Percentiles rank a stretch among this genome's conserved stretches.
Evolutionary conservation across 1,140 invertebrate genomes (phyloP).

Genomic region (Scaptomyza montana): DNA sequence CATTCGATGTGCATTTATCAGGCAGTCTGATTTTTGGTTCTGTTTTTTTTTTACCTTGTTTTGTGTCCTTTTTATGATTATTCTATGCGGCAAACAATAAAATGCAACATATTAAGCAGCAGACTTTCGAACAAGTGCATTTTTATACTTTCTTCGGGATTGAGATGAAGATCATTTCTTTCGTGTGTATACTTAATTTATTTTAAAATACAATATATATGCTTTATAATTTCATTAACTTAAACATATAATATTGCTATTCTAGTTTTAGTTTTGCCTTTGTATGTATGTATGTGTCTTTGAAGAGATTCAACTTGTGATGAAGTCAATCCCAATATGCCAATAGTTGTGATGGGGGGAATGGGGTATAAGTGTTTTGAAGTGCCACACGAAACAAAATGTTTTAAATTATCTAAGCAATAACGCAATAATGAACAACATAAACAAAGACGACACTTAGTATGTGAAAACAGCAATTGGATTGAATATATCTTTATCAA

Average conservation of each 20-base stretch:
- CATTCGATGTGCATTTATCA: constrained; percentile 2
- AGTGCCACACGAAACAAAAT: constrained; percentile 34
- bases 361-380: constrained; percentile 14
- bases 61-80: constrained; percentile 1
- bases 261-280: constrained; percentile 72
- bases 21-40: neutral
- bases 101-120: constrained; percentile 11
- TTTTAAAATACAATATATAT: constrained; percentile 54
- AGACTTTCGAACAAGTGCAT: neutral
- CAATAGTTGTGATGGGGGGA: constrained; percentile 12
- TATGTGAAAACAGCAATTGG: constrained; percentile 44
- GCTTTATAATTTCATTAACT: constrained; percentile 67
- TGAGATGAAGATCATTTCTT: neutral
- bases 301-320: constrained; percentile 56
- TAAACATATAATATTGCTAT: constrained; percentile 74
- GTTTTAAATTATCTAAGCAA: constrained; percentile 59
- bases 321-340: constrained; percentile 31
- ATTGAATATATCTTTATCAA: constrained; percentile 11
- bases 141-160: neutral
- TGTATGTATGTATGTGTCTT: constrained; percentile 52
- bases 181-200: constrained; percentile 40
- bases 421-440: constrained; percentile 44
- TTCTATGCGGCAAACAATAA: constrained; percentile 21
- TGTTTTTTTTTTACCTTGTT: neutral
- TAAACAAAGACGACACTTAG: constrained; percentile 42